Conservation (phyloP, 92 coral and sea anemone genomes). For the Metridium senile region DNA sequence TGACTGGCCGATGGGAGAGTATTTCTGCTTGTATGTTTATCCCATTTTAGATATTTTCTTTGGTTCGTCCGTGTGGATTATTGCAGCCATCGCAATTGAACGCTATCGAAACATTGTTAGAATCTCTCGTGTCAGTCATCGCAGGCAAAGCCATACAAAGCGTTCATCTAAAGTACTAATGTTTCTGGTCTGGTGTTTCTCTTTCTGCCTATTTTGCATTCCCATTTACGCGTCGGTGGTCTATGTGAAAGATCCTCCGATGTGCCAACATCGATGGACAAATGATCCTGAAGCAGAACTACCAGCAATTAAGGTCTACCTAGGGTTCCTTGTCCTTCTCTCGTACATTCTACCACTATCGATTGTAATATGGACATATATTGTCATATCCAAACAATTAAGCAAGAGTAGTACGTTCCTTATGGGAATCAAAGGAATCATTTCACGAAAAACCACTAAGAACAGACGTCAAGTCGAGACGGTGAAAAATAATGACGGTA, state of each 20-base stretch:
- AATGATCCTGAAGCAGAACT: neutral
- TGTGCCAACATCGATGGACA: conserved; percentile 9
- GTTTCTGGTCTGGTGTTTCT: conserved; percentile 24
- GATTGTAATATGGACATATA: conserved; percentile 35
- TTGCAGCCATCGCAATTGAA: conserved; percentile 56
- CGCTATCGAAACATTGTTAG: conserved; percentile 53
- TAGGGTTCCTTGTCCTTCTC: conserved; percentile 1
- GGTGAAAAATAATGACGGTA: neutral
- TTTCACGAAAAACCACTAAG: conserved; percentile 3
- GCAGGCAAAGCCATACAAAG: conserved; percentile 16
- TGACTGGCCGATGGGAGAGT: conserved; percentile 62
- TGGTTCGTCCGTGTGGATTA: conserved; percentile 62
- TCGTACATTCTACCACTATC: conserved; percentile 29
- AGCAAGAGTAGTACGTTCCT: conserved; percentile 33
- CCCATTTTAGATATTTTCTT: conserved; percentile 50
- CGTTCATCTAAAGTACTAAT: conserved; percentile 24
- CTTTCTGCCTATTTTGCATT: conserved; percentile 34
- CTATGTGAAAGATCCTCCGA: neutral
- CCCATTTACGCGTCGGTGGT: conserved; percentile 23
- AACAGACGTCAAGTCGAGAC: conserved; percentile 17
- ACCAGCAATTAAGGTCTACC: conserved; percentile 10
- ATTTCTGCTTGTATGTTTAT: conserved; percentile 45
- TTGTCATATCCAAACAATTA: conserved; percentile 36
- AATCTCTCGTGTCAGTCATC: conserved; percentile 31
- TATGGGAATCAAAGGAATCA: conserved; percentile 23